Percentiles rank a stretch among this genome's conserved stretches.
Evolutionary conservation across 2,888 invertebrate species (phyloP).

Genomic region (Rhamnusium bicolor): DNA sequence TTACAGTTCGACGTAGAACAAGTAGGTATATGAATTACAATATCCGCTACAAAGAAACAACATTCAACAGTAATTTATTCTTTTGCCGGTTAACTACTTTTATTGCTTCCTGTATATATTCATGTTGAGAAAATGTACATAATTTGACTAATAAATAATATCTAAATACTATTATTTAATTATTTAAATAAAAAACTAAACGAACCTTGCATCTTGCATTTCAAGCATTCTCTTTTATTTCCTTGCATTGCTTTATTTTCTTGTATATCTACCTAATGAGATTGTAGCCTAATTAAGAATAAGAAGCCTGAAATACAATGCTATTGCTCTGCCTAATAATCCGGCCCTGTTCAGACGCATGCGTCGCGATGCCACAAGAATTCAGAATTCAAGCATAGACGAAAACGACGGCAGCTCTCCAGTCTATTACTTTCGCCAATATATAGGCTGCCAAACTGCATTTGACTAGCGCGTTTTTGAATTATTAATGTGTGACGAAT

Average conservation of each 20-base stretch:
- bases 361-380: constrained; percentile 46
- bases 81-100: no score
- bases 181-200: no score
- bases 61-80: no score
- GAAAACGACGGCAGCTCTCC: constrained; percentile 46
- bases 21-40: no score
- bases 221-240: neutral
- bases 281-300: neutral
- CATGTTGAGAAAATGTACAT: no score
- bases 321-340: neutral
- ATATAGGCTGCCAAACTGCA: constrained; percentile 43
- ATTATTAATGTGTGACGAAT: constrained; percentile 41
- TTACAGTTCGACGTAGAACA: no score
- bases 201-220: no score
- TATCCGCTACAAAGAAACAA: no score
- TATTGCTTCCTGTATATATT: no score
- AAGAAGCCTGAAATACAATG: neutral
- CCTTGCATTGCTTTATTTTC: no score
- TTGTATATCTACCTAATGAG: neutral
- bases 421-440: constrained; percentile 53
- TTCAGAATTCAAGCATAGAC: constrained; percentile 39
- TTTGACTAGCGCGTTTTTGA: constrained; percentile 40
- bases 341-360: constrained; percentile 39
- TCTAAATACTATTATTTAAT: no score
- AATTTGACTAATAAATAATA: no score